phyloP scores from a whole-genome alignment of 2,888 invertebrate species.

The Hyppa rectilinea region DNA sequence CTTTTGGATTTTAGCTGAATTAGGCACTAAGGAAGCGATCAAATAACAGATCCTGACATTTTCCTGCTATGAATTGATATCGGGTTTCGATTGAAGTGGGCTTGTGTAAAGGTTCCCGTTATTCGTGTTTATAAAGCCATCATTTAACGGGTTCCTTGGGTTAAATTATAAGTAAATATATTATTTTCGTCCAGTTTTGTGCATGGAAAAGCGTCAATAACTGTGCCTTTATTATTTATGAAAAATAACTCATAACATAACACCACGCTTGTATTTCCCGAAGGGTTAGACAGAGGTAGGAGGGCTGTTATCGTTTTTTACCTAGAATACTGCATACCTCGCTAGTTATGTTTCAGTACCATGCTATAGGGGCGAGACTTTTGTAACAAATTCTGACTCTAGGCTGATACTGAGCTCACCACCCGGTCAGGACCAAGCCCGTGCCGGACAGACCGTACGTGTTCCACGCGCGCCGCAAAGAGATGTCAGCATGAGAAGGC shows the following conservation, averaged over 20 bases:
- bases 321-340: background rate
- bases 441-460: no score
- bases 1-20: conserved; percentile 35
- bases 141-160: background rate
- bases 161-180: background rate
- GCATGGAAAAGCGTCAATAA: background rate
- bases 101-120: conserved; percentile 17
- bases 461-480: no score
- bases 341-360: background rate
- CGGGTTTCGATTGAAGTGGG: conserved; percentile 18
- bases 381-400: no score
- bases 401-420: no score
- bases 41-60: conserved; percentile 50
- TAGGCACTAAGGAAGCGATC: conserved; percentile 40
- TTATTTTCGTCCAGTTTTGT: background rate
- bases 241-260: background rate
- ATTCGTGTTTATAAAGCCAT: conserved; percentile 33
- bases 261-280: no score
- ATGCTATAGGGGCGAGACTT: background rate
- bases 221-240: background rate
- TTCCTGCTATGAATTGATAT: conserved; percentile 37
- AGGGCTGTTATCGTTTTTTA: no score
- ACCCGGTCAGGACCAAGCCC: no score
- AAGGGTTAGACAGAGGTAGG: background rate
- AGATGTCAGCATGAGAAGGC: no score